phyloP scores from a whole-genome alignment of 2,113 vertebrate genomes.

The Turdus rufiventris region DNA sequence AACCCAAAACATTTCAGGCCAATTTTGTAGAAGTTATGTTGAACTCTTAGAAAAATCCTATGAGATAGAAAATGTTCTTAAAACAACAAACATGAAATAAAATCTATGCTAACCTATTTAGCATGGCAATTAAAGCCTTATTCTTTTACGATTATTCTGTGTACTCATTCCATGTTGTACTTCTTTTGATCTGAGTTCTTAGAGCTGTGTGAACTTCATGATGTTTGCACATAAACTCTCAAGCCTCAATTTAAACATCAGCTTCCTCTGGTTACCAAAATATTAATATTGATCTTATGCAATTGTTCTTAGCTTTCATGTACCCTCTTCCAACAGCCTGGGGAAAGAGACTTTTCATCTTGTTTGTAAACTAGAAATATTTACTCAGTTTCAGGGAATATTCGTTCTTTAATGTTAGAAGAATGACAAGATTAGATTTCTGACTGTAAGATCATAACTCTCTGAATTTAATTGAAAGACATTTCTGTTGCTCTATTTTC shows the following conservation, averaged over 20 bases:
- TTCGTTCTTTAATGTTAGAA: background rate
- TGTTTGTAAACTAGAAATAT: constrained; percentile 37
- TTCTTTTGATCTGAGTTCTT: constrained; percentile 26
- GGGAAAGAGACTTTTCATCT: constrained; percentile 22
- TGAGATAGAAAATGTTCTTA: background rate
- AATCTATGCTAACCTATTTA: background rate
- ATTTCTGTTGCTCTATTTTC: background rate
- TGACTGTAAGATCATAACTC: background rate
- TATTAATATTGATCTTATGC: constrained; percentile 12
- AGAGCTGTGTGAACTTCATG: background rate
- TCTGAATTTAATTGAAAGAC: constrained; percentile 1
- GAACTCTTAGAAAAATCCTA: background rate
- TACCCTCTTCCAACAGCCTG: background rate
- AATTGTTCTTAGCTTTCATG: constrained; percentile 32
- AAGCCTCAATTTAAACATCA: background rate
- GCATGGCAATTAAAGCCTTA: background rate
- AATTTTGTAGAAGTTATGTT: background rate
- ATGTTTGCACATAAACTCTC: background rate
- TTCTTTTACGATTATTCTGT: background rate
- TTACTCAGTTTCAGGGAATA: background rate
- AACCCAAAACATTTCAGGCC: background rate
- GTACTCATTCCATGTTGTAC: background rate
- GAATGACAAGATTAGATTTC: constrained; percentile 4
- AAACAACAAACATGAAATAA: background rate
- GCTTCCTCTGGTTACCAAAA: background rate